These are phyloP conservation scores for Sorex araneus DNA, from an alignment of 2,113 vertebrate species.

Conservation along the genomic window DNA sequence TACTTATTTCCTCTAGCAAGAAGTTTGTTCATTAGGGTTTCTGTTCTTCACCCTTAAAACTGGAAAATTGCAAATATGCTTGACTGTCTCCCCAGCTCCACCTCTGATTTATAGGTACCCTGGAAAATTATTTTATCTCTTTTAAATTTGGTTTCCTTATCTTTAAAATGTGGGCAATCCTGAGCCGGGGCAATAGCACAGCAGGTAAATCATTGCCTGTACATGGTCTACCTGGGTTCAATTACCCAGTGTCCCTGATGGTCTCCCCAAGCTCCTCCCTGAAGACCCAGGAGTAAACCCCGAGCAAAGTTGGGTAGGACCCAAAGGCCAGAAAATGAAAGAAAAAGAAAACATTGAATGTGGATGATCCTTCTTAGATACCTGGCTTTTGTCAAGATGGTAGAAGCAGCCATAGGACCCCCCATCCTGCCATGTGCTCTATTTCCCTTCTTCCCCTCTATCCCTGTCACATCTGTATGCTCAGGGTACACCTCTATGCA, in stretches of 20 bases:
- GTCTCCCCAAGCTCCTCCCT: too few relatives aligned
- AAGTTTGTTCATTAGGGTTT: not conserved
- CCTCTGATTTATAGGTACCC: not conserved
- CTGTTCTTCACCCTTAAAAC: slow-evolving; percentile 44
- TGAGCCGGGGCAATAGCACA: not conserved
- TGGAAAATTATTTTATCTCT: not conserved
- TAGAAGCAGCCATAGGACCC: too few relatives aligned
- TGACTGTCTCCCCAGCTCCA: not conserved
- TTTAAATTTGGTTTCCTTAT: not conserved
- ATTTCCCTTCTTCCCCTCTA: not conserved
- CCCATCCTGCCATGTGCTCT: not conserved
- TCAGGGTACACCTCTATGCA: not conserved
- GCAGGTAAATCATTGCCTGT: not conserved
- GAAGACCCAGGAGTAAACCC: too few relatives aligned
- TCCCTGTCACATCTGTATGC: not conserved
- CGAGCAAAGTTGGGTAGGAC: too few relatives aligned
- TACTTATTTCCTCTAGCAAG: slow-evolving; percentile 11
- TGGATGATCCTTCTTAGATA: not conserved
- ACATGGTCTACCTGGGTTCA: too few relatives aligned
- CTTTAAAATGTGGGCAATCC: too few relatives aligned
- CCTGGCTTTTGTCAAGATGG: not conserved
- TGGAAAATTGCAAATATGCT: slow-evolving; percentile 16
- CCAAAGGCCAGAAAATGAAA: too few relatives aligned
- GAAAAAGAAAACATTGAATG: not conserved
- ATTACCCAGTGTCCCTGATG: too few relatives aligned